Evolutionary conservation across 2,113 vertebrate species (phyloP).

Genomic region (Prochilodus magdalenae): DNA sequence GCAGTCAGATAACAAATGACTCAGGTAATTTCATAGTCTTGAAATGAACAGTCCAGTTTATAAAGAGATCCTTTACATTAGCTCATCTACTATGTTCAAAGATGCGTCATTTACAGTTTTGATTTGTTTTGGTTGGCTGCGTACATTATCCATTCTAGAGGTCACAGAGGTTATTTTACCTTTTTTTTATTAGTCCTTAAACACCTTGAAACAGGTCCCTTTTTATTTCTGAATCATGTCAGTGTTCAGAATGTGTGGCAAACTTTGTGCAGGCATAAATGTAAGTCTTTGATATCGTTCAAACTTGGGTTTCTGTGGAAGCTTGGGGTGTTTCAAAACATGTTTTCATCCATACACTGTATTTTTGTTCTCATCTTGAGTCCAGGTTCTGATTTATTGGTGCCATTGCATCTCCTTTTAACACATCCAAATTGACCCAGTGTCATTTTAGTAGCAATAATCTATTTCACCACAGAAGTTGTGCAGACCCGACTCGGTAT

Average conservation of each 20-base stretch:
- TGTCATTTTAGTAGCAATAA: conserved; percentile 59
- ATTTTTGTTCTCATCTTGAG: conserved; percentile 32
- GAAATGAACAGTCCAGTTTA: conserved; percentile 55
- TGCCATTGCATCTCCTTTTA: conserved; percentile 36
- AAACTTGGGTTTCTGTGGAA: conserved; percentile 54
- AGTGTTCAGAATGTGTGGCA: conserved; percentile 2
- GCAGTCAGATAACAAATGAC: conserved; percentile 65
- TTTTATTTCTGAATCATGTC: conserved; percentile 2
- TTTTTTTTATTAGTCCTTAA: conserved; percentile 5
- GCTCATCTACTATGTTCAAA: conserved; percentile 21
- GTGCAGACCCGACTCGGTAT: background rate
- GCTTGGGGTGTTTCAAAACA: conserved; percentile 10
- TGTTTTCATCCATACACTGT: conserved; percentile 33
- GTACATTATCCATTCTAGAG: conserved; percentile 7
- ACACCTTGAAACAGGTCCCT: conserved; percentile 5
- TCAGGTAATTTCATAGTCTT: conserved; percentile 73
- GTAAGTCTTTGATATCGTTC: conserved; percentile 11
- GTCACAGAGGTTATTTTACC: conserved; percentile 32
- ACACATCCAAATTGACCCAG: conserved; percentile 36
- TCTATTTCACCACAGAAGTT: conserved; percentile 27
- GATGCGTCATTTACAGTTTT: conserved; percentile 24
- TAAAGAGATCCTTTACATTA: conserved; percentile 46
- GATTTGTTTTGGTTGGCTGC: conserved; percentile 32
- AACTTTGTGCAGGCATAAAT: background rate
- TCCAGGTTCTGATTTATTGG: conserved; percentile 33